Evolutionary conservation across 2,888 invertebrate species (phyloP).

Genomic region (Drosophila lacicola): DNA sequence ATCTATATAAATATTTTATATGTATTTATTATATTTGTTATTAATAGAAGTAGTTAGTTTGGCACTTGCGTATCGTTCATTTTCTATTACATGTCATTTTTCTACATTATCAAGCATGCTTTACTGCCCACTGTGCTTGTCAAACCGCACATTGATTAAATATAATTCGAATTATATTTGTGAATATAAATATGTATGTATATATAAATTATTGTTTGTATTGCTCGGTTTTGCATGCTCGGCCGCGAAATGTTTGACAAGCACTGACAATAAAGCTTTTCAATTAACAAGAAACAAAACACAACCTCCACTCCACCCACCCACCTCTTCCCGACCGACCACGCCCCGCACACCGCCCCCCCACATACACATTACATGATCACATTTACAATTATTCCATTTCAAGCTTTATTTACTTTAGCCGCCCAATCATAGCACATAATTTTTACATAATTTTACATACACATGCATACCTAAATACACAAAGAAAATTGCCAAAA

Average conservation of each 20-base stretch:
- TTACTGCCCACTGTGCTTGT: neutral
- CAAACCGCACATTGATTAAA: neutral
- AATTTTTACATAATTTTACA: neutral
- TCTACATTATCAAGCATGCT: slow-evolving; percentile 4
- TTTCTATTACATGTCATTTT: neutral
- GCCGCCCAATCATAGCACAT: neutral
- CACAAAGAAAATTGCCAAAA: neutral
- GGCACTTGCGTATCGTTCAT: neutral
- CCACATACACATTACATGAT: neutral
- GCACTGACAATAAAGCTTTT: neutral
- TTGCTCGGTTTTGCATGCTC: neutral
- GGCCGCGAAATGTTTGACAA: neutral
- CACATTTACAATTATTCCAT: neutral
- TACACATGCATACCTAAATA: neutral
- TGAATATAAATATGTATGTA: neutral
- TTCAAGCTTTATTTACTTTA: neutral
- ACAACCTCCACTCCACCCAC: neutral
- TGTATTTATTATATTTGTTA: neutral
- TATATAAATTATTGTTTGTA: neutral
- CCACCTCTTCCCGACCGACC: neutral
- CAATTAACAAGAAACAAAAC: neutral
- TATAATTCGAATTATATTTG: neutral
- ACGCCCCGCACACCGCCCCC: neutral
- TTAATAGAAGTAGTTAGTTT: slow-evolving; percentile 5
- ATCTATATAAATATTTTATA: neutral